Conservation (phyloP, 1,140 invertebrate genomes). For the Wiebesia pumilae region DNA sequence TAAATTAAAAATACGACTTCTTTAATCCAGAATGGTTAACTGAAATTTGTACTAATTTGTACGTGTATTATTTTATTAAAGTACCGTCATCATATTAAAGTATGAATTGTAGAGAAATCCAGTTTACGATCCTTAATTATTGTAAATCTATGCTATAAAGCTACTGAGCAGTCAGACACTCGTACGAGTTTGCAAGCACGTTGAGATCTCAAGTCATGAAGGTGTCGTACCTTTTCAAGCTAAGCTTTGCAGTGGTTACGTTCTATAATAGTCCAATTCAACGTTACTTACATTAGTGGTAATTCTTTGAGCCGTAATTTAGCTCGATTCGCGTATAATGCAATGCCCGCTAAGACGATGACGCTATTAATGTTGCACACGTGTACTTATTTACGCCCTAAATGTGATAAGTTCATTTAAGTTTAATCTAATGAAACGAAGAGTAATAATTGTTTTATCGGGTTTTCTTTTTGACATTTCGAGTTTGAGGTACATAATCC, state of each 20-base stretch:
- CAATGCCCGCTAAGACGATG: background rate
- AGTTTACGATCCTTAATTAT: background rate
- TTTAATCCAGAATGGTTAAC: too few species aligned
- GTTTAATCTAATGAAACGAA: too few species aligned
- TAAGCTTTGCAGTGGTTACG: background rate
- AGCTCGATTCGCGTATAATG: background rate
- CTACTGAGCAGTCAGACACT: background rate
- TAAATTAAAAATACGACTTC: too few species aligned
- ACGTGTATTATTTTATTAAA: too few species aligned
- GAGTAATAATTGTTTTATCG: too few species aligned
- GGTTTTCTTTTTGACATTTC: too few species aligned
- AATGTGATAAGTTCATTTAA: background rate
- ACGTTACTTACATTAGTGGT: conserved; percentile 9
- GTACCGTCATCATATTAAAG: too few species aligned
- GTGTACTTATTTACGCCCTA: background rate
- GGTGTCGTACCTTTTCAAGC: background rate
- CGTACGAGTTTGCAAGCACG: background rate
- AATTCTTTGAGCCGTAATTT: conserved; percentile 29
- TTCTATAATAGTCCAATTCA: conserved; percentile 19
- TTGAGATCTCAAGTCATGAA: background rate
- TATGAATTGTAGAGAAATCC: background rate
- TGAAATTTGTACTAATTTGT: too few species aligned
- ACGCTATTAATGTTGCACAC: conserved; percentile 5
- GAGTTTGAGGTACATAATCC: too few species aligned
- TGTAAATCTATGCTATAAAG: background rate